Evolutionary conservation across 2,113 vertebrate species (phyloP).

Genomic region (Cettia cetti): DNA sequence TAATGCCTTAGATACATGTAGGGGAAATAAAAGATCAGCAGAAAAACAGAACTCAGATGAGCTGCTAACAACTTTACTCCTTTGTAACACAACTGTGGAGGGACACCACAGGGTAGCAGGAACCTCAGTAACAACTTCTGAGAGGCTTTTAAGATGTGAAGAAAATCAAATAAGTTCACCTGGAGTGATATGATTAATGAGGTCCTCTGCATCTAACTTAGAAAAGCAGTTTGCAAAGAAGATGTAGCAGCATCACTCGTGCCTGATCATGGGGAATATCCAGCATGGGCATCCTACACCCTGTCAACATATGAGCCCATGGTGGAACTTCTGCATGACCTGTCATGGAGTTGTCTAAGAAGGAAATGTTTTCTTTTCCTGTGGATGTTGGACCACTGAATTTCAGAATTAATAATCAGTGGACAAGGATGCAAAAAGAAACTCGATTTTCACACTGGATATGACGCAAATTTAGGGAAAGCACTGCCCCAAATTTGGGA

Average conservation of each 20-base stretch:
- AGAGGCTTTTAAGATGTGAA: not conserved
- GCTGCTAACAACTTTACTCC: not conserved
- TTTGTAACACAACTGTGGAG: not conserved
- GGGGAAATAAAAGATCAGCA: not conserved
- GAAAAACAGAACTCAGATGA: not conserved
- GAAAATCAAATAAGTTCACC: not conserved
- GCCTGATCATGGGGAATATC: not conserved
- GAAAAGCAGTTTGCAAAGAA: not conserved
- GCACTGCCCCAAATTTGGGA: fast-evolving
- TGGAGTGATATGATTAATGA: not conserved
- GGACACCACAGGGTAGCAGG: not conserved
- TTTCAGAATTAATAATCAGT: not conserved
- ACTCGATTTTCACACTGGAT: not conserved
- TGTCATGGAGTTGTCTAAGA: not conserved
- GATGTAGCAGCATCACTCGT: not conserved
- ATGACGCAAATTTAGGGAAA: not conserved
- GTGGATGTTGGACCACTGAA: not conserved
- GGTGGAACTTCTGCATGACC: not conserved
- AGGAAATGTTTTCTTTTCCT: not conserved
- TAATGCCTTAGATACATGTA: not conserved
- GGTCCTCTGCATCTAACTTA: not conserved
- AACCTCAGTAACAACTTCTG: not conserved
- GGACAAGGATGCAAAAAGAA: not conserved
- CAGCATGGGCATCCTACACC: too few relatives aligned
- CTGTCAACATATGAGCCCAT: not conserved